These are phyloP conservation scores for Thermophis baileyi DNA, from an alignment of 2,113 vertebrate genomes.

Conservation along the genomic window DNA sequence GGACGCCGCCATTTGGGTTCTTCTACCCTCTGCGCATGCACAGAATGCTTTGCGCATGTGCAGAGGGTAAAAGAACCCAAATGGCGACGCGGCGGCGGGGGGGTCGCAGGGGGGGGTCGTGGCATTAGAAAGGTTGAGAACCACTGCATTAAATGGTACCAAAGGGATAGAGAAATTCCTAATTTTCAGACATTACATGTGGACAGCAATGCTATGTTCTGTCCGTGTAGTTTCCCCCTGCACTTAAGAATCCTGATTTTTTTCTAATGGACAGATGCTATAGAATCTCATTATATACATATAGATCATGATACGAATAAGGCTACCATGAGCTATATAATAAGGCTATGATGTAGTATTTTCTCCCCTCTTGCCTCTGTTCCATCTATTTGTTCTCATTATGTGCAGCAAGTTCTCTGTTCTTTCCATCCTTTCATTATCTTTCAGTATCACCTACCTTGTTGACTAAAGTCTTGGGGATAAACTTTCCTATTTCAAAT, in stretches of 20 bases:
- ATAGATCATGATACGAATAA: not conserved
- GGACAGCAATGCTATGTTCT: not conserved
- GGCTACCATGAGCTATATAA: not conserved
- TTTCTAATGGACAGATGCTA: not conserved
- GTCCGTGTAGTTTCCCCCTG: not conserved
- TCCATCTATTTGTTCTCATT: not conserved
- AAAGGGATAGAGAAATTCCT: not conserved
- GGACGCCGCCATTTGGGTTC: too few species aligned
- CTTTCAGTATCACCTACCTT: not conserved
- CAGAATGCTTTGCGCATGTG: too few species aligned
- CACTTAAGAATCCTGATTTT: not conserved
- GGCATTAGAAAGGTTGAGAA: too few species aligned
- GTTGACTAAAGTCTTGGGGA: not conserved
- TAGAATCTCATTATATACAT: not conserved
- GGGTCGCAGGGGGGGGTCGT: too few species aligned
- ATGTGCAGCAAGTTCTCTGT: not conserved
- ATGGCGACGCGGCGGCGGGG: too few species aligned
- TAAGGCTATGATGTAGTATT: not conserved
- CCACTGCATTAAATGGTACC: not conserved
- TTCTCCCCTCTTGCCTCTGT: not conserved
- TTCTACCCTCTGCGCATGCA: too few species aligned
- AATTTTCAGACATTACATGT: not conserved
- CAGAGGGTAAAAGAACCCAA: too few species aligned
- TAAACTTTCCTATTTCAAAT: not conserved
- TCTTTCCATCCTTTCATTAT: not conserved